Base-by-base conservation (phyloP, 30 jellyfish, hydroid and myxozoan genomes). In the Catostylus mosaicus region DNA sequence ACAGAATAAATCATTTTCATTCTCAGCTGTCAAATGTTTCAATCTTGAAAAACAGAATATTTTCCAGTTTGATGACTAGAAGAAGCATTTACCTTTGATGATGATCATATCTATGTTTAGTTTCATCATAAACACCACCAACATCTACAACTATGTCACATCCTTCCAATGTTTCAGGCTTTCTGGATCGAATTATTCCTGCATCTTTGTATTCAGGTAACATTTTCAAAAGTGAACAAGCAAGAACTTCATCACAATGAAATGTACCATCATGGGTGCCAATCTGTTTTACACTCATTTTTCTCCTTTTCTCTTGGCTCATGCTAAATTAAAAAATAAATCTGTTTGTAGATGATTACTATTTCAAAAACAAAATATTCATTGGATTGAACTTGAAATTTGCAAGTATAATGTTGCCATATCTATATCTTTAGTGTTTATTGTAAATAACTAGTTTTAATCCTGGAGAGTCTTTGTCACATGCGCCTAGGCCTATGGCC, bases 121-220 rank as follows among this genome's bases (percentile, higher is more conserved):
- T 11, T 1, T 95, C 92, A 57, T 88, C 96, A 74, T 94, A 94
- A 32, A 83, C 92, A 10, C 97, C 99, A 76, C 99, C 99, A 32
- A 94, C 99, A 88, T 94, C 99, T 27, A 94, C 99, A 32, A 94
- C 99, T 52, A 94, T 77, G 76, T 88, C 97, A 88, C 99, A 94
- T 30, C 67, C 82, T 20, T 84, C 82, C 68, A 94, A 50, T 67
- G 60, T 88, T 31, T 40, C 86, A n/a, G 73, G 80, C 51, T 94
- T 88, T 56, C 99, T 77, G 35, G 97, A 65, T 11, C 99, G 84
- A 31, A 88, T 37, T 8, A 94, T 89, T 36, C 84, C 92, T 3
- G 99, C 99, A 70, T 89, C 87, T 19, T 78, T 77, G 71, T 76
- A 94, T 40, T 73, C 78, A 18, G 97, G 96, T 18, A 94, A 73